A percentile compares a stretch with the other conserved stretches of the same genome.
Conservation (phyloP, 2,113 vertebrate genomes). For the Oncorhynchus gorbuscha region DNA sequence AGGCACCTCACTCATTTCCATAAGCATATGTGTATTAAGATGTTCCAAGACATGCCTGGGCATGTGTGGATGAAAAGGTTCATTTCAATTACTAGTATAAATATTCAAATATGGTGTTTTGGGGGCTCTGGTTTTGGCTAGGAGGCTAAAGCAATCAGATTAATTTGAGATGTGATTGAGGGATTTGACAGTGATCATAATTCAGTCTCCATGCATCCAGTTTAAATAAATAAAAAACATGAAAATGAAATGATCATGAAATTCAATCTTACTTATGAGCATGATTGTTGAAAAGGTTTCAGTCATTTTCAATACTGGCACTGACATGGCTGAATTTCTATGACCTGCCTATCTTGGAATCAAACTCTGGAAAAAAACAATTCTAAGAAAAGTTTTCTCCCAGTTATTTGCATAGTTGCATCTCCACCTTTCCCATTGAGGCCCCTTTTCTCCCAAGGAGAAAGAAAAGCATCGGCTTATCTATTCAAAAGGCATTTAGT, state of each 20-base stretch:
- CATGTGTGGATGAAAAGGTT: no score
- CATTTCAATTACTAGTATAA: no score
- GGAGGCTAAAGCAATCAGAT: neutral
- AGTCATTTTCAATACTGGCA: neutral
- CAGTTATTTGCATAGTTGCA: constrained; percentile 86
- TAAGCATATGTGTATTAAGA: no score
- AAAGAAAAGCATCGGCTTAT: constrained; percentile 80
- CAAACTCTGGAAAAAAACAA: constrained; percentile 27
- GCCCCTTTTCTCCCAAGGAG: constrained; percentile 68
- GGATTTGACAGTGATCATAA: neutral
- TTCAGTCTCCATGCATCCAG: no score
- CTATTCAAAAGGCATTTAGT: constrained; percentile 99
- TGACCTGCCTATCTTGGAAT: constrained; percentile 5
- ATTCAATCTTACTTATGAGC: neutral
- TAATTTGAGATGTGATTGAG: neutral
- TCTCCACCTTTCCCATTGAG: constrained; percentile 90
- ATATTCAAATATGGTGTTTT: neutral
- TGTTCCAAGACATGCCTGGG: no score
- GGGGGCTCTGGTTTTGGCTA: neutral
- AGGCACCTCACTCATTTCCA: no score
- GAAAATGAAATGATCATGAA: neutral
- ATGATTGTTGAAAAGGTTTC: neutral
- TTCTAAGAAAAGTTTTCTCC: constrained; percentile 55
- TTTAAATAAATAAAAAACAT: no score
- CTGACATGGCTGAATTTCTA: neutral